These are phyloP conservation scores for Metallyticus violacea DNA, from an alignment of 2,888 invertebrate genomes.

Conservation along the genomic window DNA sequence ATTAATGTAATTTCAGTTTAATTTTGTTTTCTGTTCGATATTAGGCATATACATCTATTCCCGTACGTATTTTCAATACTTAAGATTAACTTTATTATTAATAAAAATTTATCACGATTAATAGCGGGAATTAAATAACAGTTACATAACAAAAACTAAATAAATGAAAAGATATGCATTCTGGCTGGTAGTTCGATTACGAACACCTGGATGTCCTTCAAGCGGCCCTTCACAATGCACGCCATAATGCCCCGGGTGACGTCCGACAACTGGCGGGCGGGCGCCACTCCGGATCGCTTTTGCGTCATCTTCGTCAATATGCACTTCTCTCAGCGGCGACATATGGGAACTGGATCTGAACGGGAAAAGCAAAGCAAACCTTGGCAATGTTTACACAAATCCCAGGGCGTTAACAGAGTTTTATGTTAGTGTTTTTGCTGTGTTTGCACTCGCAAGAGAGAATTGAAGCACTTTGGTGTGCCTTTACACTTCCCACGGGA, in stretches of 20 bases:
- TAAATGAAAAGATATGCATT: no score
- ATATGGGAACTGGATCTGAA: not conserved
- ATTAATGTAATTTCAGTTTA: no score
- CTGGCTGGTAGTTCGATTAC: no score
- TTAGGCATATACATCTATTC: no score
- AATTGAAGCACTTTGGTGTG: not conserved
- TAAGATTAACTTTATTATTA: no score
- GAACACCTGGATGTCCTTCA: not conserved
- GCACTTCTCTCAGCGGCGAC: not conserved
- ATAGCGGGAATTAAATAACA: no score
- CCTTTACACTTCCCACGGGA: not conserved
- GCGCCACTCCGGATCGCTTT: not conserved
- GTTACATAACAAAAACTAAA: no score
- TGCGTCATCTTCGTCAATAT: not conserved
- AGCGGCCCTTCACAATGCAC: not conserved
- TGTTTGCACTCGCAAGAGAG: not conserved
- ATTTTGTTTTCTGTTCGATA: no score
- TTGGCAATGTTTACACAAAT: not conserved
- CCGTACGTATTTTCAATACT: no score
- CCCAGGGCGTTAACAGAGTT: not conserved
- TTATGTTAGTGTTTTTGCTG: not conserved
- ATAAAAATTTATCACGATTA: no score
- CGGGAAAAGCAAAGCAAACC: not conserved
- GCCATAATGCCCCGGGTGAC: not conserved
- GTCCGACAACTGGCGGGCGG: not conserved